Conservation (phyloP, 2,797 vertebrate species). For the Hylomyscus alleni region DNA sequence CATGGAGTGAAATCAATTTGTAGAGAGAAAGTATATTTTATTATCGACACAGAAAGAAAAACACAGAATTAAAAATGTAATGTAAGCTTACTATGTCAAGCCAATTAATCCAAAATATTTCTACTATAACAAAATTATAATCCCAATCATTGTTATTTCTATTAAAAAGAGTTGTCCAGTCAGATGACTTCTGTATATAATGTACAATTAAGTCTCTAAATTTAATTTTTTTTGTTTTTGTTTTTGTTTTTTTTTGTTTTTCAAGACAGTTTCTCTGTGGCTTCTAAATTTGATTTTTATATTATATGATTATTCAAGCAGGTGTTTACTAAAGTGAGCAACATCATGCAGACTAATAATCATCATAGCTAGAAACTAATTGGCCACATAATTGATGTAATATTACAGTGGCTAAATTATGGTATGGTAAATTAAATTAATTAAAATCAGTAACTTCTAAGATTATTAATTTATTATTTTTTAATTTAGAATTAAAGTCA, state of each 20-base stretch:
- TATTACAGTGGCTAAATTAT: conserved; percentile 12
- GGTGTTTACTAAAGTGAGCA: conserved; percentile 31
- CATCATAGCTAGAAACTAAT: conserved; percentile 47
- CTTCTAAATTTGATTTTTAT: conserved; percentile 66
- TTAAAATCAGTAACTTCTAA: conserved; percentile 60
- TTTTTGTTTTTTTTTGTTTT: too few relatives aligned
- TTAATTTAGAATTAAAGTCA: conserved; percentile 52
- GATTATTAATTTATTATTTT: background rate
- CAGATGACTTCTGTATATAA: conserved; percentile 47
- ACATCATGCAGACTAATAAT: conserved; percentile 5
- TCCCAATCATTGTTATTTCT: conserved; percentile 56
- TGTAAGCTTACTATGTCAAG: conserved; percentile 57
- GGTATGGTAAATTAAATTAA: conserved; percentile 60
- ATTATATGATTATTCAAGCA: conserved; percentile 45
- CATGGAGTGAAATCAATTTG: background rate
- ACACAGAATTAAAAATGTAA: conserved; percentile 32
- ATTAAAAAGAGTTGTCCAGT: conserved; percentile 55
- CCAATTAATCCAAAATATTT: conserved; percentile 57
- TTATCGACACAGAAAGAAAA: conserved; percentile 37
- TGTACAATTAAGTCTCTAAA: conserved; percentile 70
- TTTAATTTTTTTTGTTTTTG: conserved; percentile 44
- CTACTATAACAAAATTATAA: conserved; percentile 62
- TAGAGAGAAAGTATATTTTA: conserved; percentile 11
- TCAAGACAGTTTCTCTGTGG: too few relatives aligned
- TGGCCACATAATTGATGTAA: conserved; percentile 60